These are phyloP conservation scores for Papilio helenus DNA, from an alignment of 1,140 invertebrate species.

Conservation along the genomic window DNA sequence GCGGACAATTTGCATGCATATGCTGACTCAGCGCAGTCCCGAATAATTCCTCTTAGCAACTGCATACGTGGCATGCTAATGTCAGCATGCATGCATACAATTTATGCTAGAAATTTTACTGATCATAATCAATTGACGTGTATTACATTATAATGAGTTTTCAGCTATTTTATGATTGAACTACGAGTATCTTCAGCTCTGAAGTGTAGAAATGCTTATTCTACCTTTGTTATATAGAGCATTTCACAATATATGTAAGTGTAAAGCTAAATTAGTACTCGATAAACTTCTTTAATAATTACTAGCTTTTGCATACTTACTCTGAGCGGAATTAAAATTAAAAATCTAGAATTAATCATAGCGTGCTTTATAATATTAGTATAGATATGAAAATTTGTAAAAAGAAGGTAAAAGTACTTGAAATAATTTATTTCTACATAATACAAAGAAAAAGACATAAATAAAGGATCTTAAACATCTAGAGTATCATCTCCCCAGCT, in stretches of 20 bases:
- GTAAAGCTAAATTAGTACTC: too few species aligned
- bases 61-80: slow-evolving; percentile 1
- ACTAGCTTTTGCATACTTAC: too few species aligned
- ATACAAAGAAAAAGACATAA: not conserved
- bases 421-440: not conserved
- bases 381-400: not conserved
- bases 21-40: slow-evolving; percentile 7
- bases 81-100: not conserved
- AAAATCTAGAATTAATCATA: too few species aligned
- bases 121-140: not conserved
- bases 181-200: too few species aligned
- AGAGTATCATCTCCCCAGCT: not conserved
- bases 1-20: slow-evolving; percentile 26
- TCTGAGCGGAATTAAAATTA: too few species aligned
- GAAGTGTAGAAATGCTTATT: too few species aligned
- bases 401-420: not conserved
- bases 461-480: not conserved
- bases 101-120: not conserved
- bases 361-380: too few species aligned
- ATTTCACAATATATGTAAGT: too few species aligned
- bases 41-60: slow-evolving; percentile 10
- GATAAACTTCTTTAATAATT: too few species aligned
- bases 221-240: too few species aligned
- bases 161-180: not conserved
- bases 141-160: not conserved